phyloP scores from a whole-genome alignment of 2,797 vertebrate species.

The Paratrypauchen microcephalus region DNA sequence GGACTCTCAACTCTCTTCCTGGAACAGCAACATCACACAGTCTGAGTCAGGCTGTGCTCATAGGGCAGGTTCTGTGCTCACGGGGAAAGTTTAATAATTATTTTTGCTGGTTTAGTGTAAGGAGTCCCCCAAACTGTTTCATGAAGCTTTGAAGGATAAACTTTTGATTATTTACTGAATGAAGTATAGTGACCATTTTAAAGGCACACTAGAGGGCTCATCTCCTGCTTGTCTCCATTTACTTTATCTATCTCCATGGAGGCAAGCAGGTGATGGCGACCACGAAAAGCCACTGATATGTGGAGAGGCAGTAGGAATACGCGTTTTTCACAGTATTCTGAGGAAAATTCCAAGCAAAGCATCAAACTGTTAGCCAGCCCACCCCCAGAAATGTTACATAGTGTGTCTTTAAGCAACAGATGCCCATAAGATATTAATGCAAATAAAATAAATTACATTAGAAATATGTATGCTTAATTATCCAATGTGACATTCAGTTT shows the following conservation, averaged over 20 bases:
- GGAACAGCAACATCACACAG: conserved; percentile 31
- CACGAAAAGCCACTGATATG: not conserved
- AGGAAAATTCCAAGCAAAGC: no score
- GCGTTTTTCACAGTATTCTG: no score
- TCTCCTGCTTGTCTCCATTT: no score
- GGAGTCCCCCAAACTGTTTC: not conserved
- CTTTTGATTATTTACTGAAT: not conserved
- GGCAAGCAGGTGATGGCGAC: not conserved
- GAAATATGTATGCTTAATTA: not conserved
- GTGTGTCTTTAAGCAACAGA: no score
- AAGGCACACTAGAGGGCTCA: not conserved
- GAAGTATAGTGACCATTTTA: not conserved
- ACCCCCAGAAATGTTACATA: no score
- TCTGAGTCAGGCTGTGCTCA: conserved; percentile 34
- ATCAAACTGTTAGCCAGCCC: no score
- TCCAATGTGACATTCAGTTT: no score
- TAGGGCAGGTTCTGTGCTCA: conserved; percentile 11
- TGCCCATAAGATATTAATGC: not conserved
- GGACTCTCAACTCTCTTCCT: conserved; percentile 33
- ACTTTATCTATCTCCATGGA: no score
- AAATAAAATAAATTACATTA: not conserved
- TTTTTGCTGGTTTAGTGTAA: not conserved
- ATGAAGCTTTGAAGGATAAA: not conserved
- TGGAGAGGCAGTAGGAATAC: no score
- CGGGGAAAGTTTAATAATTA: not conserved